phyloP scores from a whole-genome alignment of 2,888 invertebrate species.

The Flabesymbios commensalis region DNA sequence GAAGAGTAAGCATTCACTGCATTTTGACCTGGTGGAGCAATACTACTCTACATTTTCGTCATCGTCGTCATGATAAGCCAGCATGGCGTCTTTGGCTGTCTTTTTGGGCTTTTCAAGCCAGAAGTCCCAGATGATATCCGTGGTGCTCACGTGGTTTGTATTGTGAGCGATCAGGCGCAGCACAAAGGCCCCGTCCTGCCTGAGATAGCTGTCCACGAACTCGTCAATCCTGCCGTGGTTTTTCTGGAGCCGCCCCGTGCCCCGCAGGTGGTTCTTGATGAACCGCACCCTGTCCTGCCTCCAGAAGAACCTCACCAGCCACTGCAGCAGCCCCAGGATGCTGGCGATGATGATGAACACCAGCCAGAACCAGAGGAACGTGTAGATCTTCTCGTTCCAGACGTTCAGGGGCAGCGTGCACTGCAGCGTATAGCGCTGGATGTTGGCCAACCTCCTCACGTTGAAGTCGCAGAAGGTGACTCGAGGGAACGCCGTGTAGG shows the following conservation, averaged over 20 bases:
- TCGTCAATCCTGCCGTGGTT: neutral
- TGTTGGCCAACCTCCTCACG: constrained; percentile 50
- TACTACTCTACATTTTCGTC: too few relatives aligned
- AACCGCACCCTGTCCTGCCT: constrained; percentile 34
- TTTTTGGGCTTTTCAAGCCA: too few relatives aligned
- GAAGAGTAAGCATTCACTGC: too few relatives aligned
- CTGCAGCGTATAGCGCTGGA: constrained; percentile 62
- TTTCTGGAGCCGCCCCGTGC: neutral
- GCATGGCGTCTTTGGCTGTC: too few relatives aligned
- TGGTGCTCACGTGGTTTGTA: constrained; percentile 33
- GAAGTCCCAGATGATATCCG: constrained; percentile 27
- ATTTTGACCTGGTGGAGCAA: too few relatives aligned
- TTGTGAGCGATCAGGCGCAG: constrained; percentile 36
- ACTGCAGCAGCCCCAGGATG: constrained; percentile 59
- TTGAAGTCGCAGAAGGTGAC: constrained; percentile 29
- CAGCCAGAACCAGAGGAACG: constrained; percentile 65
- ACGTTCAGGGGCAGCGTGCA: constrained; percentile 56
- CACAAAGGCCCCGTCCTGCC: constrained; percentile 34
- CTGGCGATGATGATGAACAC: constrained; percentile 62
- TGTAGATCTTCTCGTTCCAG: constrained; percentile 55
- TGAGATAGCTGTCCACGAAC: constrained; percentile 27
- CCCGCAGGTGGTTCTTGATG: constrained; percentile 46
- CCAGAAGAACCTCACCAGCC: constrained; percentile 46
- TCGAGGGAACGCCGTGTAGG: constrained; percentile 47
- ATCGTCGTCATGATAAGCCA: too few relatives aligned